Evolutionary conservation across 1,140 invertebrate genomes (phyloP).

Genomic region (Tetramorium parvispinum): DNA sequence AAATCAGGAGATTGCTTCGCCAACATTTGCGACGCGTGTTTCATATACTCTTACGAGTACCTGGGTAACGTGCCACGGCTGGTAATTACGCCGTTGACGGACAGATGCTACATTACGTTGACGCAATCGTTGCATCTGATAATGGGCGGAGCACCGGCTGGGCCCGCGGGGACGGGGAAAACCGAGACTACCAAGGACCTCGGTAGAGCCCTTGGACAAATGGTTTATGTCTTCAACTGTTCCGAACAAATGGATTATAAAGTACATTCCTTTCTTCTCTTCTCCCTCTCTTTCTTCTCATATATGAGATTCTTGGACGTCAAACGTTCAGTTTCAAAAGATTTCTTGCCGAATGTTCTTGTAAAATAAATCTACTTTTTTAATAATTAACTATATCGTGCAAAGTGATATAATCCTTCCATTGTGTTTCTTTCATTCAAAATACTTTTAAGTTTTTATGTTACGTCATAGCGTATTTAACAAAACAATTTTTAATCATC

Average conservation of each 20-base stretch:
- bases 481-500: not conserved
- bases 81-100: constrained; percentile 94
- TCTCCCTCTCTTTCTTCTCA: not conserved
- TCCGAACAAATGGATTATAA: constrained; percentile 96
- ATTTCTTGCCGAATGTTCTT: not conserved
- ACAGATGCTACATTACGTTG: constrained; percentile 94
- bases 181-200: constrained; percentile 98
- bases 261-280: constrained; percentile 81
- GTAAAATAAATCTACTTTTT: not conserved
- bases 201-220: constrained; percentile 97
- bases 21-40: constrained; percentile 96
- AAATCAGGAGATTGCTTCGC: constrained; percentile 94
- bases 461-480: not conserved
- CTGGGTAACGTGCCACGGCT: constrained; percentile 93
- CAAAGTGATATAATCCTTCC: not conserved
- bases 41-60: constrained; percentile 96
- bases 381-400: not conserved
- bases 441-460: not conserved
- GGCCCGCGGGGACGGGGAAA: constrained; percentile 97
- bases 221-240: constrained; percentile 98
- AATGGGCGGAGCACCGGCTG: constrained; percentile 95
- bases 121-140: constrained; percentile 94
- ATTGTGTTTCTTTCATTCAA: not conserved
- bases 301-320: not conserved
- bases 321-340: not conserved